Evolutionary conservation across 2,888 invertebrate species (phyloP), one percentile per base, ranked within the genome.

Genomic region (Agrenia bidenticulata): DNA sequence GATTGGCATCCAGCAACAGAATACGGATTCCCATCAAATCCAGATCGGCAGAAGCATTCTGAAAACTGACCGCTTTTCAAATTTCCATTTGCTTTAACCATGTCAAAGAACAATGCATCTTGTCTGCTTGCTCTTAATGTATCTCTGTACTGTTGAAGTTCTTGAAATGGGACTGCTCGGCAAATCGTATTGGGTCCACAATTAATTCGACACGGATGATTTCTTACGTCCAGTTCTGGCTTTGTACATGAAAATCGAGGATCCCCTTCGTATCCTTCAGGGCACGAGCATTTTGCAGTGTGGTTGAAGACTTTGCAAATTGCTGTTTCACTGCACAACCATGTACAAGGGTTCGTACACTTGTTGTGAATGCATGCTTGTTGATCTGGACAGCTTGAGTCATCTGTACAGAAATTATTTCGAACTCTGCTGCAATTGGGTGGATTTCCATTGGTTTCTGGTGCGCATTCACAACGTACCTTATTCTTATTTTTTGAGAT

Each of bases 401-500:
- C 26, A 26, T 58, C 58, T 2, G 42, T 21, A 26, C 58, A 58
- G 32, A 39, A 23, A 32, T 21, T 55, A 13, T 26, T 24, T 19
- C 39, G 19, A n/a, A 41, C n/a, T 32, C 37, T 50, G 50, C 17
- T 50, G 37, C 67, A 67, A 32, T 49, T 50, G 32, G 67, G 67
- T 13, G 71, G 68, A 5, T 26, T 37, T 11, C 71, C 71, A 7
- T 23, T 24, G 58, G 77, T 45, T 72, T 77, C 63, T 64, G 60
- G 62, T 7, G 67, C 64, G 63, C 79, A 79, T 1, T 76, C 68
- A 61, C 79, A 79, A 32, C 74, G 71, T 13, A 77, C 77, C 24
- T 64, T 59, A 17, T 59, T 51, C 5, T 23, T 24, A 2, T 51
- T 32, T 32, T 32, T 32, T 13, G 59, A 51, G 27, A 68, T 59